phyloP scores from a whole-genome alignment of 1,140 invertebrate species.

The Drosophila ambigua region DNA sequence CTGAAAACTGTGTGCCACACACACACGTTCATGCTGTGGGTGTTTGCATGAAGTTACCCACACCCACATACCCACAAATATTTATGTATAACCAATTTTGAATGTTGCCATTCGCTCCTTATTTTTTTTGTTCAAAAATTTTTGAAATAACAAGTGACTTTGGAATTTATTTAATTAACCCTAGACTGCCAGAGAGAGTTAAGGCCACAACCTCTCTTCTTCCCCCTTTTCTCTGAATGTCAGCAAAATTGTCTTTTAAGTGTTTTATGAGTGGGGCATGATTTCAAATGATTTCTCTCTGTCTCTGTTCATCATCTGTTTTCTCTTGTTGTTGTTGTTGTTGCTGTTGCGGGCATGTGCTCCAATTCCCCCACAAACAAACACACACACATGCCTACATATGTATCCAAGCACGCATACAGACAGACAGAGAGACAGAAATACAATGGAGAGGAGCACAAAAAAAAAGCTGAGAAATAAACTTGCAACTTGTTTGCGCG shows the following conservation, averaged over 20 bases:
- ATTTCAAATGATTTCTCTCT: slow-evolving; percentile 59
- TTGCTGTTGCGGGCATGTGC: slow-evolving; percentile 49
- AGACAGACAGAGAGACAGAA: slow-evolving; percentile 7
- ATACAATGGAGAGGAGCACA: slow-evolving; percentile 11
- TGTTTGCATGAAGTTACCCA: too few species aligned
- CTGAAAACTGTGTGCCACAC: slow-evolving; percentile 36
- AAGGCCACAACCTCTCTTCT: background rate
- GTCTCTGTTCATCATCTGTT: slow-evolving; percentile 20
- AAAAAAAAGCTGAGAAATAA: slow-evolving; percentile 43
- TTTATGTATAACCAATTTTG: slow-evolving; percentile 74
- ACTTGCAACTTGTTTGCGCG: slow-evolving; percentile 77
- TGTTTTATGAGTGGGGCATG: slow-evolving; percentile 73
- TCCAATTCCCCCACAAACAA: slow-evolving; percentile 57
- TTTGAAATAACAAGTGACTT: slow-evolving; percentile 45
- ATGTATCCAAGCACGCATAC: slow-evolving; percentile 19
- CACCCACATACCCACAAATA: slow-evolving; percentile 40
- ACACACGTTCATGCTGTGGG: slow-evolving; percentile 21
- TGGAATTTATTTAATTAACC: slow-evolving; percentile 77
- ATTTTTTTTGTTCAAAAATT: slow-evolving; percentile 61
- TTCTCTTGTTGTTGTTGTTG: slow-evolving; percentile 28
- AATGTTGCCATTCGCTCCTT: slow-evolving; percentile 5
- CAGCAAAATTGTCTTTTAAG: slow-evolving; percentile 71
- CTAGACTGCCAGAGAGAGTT: slow-evolving; percentile 47
- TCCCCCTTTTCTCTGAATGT: slow-evolving; percentile 31
- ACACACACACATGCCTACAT: slow-evolving; percentile 20